Evolutionary conservation across 2,888 invertebrate genomes (phyloP).

Genomic region (Graphium colonna): DNA sequence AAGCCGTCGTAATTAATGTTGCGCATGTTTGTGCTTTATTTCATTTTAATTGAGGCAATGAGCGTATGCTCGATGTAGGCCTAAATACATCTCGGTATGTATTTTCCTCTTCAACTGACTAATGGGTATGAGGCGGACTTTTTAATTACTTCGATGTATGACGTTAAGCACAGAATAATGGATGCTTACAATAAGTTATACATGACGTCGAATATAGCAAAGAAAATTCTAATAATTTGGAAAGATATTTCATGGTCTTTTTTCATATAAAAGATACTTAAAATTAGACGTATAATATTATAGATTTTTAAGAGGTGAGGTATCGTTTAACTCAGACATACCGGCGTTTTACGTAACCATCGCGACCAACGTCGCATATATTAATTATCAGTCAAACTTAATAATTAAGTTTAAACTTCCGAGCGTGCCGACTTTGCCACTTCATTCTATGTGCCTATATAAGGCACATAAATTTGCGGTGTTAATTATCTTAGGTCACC

Average conservation of each 20-base stretch:
- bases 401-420: slow-evolving; percentile 68
- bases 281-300: background rate
- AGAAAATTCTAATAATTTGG: no score
- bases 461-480: slow-evolving; percentile 46
- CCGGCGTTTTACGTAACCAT: slow-evolving; percentile 34
- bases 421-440: slow-evolving; percentile 60
- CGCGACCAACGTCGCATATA: slow-evolving; percentile 49
- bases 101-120: no score
- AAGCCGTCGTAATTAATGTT: slow-evolving; percentile 5
- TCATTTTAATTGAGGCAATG: no score
- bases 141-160: no score
- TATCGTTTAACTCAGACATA: slow-evolving; percentile 24
- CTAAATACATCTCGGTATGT: no score
- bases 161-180: no score
- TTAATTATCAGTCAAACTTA: slow-evolving; percentile 66
- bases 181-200: no score
- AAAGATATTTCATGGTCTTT: background rate
- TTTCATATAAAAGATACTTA: background rate
- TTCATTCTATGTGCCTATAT: slow-evolving; percentile 43
- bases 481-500: slow-evolving; percentile 47
- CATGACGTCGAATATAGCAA: no score
- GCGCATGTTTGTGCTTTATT: background rate
- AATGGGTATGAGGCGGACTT: no score
- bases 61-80: no score
- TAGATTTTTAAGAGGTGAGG: background rate